Conservation (phyloP, 2,888 invertebrate species). For the Meteorus cinctellus region DNA sequence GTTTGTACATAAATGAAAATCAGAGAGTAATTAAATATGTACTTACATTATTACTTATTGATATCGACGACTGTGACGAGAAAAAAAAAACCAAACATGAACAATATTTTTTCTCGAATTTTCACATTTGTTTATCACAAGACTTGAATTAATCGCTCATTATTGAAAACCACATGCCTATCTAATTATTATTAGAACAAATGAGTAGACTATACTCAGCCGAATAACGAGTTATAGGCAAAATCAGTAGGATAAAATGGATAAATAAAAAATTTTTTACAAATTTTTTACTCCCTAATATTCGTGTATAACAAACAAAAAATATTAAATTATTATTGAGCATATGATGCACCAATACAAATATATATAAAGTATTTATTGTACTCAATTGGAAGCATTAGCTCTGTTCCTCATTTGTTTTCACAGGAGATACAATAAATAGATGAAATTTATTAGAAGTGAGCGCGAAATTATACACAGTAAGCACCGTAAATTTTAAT, state of each 20-base stretch:
- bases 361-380: background rate
- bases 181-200: background rate
- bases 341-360: background rate
- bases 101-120: background rate
- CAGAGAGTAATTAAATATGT: conserved; percentile 54
- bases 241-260: background rate
- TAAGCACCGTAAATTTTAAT: background rate
- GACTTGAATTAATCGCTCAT: background rate
- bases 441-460: background rate
- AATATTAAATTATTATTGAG: background rate
- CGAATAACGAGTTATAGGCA: background rate
- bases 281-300: conserved; percentile 3
- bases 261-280: conserved; percentile 3
- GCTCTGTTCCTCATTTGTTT: background rate
- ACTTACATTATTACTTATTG: conserved; percentile 59
- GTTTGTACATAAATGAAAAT: conserved; percentile 43
- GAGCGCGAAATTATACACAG: conserved; percentile 2
- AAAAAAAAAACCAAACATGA: background rate
- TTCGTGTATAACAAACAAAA: background rate
- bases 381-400: background rate
- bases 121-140: background rate
- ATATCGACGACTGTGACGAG: conserved; percentile 56
- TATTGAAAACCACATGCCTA: background rate
- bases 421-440: background rate
- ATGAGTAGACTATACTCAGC: background rate